Evolutionary conservation across 2,888 invertebrate species (phyloP).

Genomic region (Dorcus parallelipipedus): DNA sequence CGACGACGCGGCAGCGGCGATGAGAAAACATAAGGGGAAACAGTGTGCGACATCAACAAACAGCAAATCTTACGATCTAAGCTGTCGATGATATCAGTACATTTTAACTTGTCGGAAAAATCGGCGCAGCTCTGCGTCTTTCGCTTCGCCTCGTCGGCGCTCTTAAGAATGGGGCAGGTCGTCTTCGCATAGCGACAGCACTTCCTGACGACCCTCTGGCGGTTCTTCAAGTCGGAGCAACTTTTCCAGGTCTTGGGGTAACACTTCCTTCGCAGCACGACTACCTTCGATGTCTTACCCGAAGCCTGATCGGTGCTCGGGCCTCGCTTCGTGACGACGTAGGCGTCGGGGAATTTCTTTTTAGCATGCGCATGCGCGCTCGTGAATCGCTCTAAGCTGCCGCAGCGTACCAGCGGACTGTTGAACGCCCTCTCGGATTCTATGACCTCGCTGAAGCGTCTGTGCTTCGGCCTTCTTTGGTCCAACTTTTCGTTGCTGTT

Average conservation of each 20-base stretch:
- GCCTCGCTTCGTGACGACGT: slow-evolving; percentile 39
- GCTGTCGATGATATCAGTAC: slow-evolving; percentile 20
- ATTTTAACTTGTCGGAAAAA: slow-evolving; percentile 27
- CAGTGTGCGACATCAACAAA: slow-evolving; percentile 26
- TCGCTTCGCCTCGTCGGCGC: slow-evolving; percentile 34
- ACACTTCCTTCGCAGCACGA: slow-evolving; percentile 37
- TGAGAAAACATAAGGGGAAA: slow-evolving; percentile 7
- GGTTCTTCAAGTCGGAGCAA: slow-evolving; percentile 45
- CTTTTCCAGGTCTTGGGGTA: slow-evolving; percentile 46
- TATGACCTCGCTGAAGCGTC: slow-evolving; percentile 54
- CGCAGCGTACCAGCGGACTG: slow-evolving; percentile 49
- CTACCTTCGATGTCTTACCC: slow-evolving; percentile 29
- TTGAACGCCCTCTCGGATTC: slow-evolving; percentile 49
- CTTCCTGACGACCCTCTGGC: slow-evolving; percentile 39
- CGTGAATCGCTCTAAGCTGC: slow-evolving; percentile 45
- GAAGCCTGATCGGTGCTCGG: neutral
- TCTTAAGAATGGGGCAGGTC: slow-evolving; percentile 43
- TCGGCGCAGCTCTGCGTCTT: slow-evolving; percentile 44
- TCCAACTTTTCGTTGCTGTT: slow-evolving; percentile 36
- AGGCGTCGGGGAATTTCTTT: slow-evolving; percentile 48
- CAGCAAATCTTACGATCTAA: slow-evolving; percentile 26
- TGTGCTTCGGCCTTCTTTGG: slow-evolving; percentile 38
- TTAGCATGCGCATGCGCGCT: slow-evolving; percentile 6
- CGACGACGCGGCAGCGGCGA: neutral
- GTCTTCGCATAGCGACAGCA: slow-evolving; percentile 47